Evolutionary conservation across 2,113 vertebrate species (phyloP), one percentile per base, ranked within the genome.

Genomic region (Haliaeetus leucogaster): DNA sequence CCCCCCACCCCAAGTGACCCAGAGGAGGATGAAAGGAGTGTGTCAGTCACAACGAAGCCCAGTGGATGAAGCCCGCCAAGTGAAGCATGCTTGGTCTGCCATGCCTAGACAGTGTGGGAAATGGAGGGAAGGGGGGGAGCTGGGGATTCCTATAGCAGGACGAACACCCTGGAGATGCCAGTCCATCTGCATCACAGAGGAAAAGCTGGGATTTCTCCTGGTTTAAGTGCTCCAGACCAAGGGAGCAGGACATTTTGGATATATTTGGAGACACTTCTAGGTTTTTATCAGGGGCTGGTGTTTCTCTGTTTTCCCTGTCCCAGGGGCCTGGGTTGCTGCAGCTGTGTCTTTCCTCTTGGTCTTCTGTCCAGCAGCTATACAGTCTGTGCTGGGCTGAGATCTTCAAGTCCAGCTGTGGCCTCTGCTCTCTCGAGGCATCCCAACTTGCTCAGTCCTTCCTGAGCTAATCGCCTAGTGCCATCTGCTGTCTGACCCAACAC

Each of bases 391-490:
- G 6, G 34, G 27, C 47, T 63, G 63, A 42, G 38, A 52, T 12
- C 50, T 25, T 7, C 61, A 19, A 42, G 48, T 10, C 70, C 82
- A 87, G 40, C 4, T 0, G 23, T 5, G 62, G 18, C 62, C 32
- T 36, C 56, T 34, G 30, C 27, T 80, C 48, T 38, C 48, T 59
- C 6, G 27, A 27, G 58, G 36, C 34, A 21, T 6, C n/a, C 30
- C 4, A 1, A 7, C 5, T 1, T 1, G 5, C 52, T 42, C 38
- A 2, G 12, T 7, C 32, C 47, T 62, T 74, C 63, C 55, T 9
- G 21, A 47, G 45, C 72, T 30, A 0, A 25, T 29, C 4, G 53
- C 55, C 66, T 50, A 5, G 65, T 84, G 94, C 84, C 94, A 48
- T 22, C 81, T 95, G 84, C 84, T 0, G 55, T 52, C 83, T 34